Evolutionary conservation across 2,113 vertebrate species (phyloP), one percentile per base, ranked within the genome.

Genomic region (Silurus asotus): DNA sequence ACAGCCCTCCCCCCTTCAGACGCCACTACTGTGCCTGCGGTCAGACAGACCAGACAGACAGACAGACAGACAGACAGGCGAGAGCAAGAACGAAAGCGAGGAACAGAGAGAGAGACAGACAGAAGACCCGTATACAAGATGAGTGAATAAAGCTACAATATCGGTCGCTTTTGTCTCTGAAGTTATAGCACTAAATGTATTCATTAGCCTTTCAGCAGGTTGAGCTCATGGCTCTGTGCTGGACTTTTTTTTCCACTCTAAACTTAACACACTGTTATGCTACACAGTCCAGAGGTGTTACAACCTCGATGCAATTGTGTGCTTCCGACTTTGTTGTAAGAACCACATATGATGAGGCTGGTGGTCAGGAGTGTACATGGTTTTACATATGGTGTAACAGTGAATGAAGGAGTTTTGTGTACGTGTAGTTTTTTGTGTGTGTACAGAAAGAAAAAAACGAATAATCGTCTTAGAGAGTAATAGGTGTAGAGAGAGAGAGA

Each of bases 1-100:
- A 85, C 79, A 77, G 72, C 23, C 90, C 90, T 88, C 92, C 92
- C 90, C 90, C 88, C 92, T 92, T 93, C 83, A 87, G 89, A 87
- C 13, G 19, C 28, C 37, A 25, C 48, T 75, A 84, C 8, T 62
- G 70, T 10, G 25, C 53, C 23, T 82, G 77, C 10, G 64, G 65
- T 82, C 51, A 28, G 62, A 55, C 25, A 80, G 28, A 80, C 14
- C 8, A 15, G 37, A 17, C 56, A 58, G 13, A 58, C 13, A 58
- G 56, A 58, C 11, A 58, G n/a, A n/a, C n/a, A n/a, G 56, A 58
- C 20, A n/a, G 48, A n/a, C 6, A n/a, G 72, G 13, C 64, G 13
- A 58, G 23, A 82, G 65, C 48, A 59, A 87, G 55, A 25, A 59
- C 5, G 69, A 58, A 11, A 74, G 37, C 55, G 58, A 59, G 7